These are phyloP conservation scores for Catocala nupta DNA, from an alignment of 2,888 invertebrate genomes.

Conservation along the genomic window DNA sequence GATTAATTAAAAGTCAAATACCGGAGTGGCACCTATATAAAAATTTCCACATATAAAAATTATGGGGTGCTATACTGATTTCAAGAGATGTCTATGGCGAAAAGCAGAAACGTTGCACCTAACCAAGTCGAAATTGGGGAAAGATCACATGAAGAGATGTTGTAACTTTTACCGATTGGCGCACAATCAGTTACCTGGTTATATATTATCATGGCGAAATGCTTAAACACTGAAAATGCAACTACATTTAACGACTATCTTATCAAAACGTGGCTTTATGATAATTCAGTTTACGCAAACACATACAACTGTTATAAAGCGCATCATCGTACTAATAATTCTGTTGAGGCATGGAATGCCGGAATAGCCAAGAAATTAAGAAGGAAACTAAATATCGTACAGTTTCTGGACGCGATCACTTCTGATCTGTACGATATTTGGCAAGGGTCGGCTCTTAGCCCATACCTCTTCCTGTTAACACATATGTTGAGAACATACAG, in stretches of 20 bases:
- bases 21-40: constrained; percentile 5
- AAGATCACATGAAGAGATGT: constrained; percentile 12
- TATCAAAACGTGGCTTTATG: constrained; percentile 2
- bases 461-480: too few species aligned
- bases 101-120: not conserved
- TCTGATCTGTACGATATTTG: constrained; percentile 6
- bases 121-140: constrained; percentile 7
- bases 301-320: constrained; percentile 12
- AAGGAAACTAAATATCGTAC: constrained; percentile 9
- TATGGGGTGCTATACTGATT: too few species aligned
- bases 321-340: constrained; percentile 17
- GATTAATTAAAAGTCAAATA: constrained; percentile 17
- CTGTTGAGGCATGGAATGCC: constrained; percentile 15
- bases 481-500: too few species aligned
- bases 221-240: constrained; percentile 4
- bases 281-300: constrained; percentile 7
- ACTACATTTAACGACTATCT: constrained; percentile 2
- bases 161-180: constrained; percentile 14
- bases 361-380: constrained; percentile 10
- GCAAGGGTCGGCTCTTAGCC: not conserved
- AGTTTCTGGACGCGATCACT: constrained; percentile 8
- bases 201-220: constrained; percentile 7
- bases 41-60: not conserved
- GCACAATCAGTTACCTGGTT: constrained; percentile 6
- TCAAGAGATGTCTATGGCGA: too few species aligned